phyloP scores from a whole-genome alignment of 2,113 vertebrate genomes.

The Pomatorhinus ruficollis region DNA sequence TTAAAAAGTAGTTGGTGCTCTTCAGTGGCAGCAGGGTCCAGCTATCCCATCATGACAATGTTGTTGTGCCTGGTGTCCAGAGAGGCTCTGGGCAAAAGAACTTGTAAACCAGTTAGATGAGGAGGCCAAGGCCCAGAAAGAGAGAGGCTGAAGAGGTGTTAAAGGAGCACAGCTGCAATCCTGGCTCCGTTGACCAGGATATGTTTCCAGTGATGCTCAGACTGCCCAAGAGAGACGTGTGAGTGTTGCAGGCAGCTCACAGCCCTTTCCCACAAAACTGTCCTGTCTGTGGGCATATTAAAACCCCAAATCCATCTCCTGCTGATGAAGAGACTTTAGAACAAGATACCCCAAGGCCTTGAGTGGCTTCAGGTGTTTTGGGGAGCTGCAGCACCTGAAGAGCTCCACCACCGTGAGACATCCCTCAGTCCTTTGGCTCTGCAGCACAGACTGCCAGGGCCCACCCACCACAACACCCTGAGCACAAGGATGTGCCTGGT shows the following conservation, averaged over 20 bases:
- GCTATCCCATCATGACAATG: neutral
- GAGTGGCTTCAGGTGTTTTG: neutral
- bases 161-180: neutral
- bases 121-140: neutral
- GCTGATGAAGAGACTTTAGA: neutral
- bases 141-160: neutral
- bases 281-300: neutral
- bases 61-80: neutral
- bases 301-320: neutral
- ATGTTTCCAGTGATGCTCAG: neutral
- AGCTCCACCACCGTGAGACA: neutral
- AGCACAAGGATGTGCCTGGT: neutral
- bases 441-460: neutral
- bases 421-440: neutral
- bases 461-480: neutral
- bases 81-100: neutral
- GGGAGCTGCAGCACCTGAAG: neutral
- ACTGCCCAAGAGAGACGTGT: fast-evolving
- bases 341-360: neutral
- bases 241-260: neutral
- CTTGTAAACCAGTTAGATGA: neutral
- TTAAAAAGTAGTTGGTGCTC: neutral
- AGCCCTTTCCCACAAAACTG: neutral
- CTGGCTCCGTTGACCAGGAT: fast-evolving
- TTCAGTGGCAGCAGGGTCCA: neutral